Evolutionary conservation across 2,888 invertebrate genomes (phyloP).

Genomic region (Leptinotarsa haldemani): DNA sequence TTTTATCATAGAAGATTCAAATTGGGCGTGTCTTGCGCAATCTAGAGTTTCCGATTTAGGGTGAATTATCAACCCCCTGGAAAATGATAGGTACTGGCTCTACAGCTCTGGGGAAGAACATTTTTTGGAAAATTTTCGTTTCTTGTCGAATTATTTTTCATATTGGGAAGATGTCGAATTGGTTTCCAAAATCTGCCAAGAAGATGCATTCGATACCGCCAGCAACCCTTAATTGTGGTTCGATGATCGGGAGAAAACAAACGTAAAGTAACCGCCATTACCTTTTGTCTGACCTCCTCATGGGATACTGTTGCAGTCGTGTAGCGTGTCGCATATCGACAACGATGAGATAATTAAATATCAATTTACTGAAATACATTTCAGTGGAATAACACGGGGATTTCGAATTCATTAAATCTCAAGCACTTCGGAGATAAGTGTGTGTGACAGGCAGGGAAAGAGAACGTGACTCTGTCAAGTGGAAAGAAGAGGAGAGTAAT

Average conservation of each 20-base stretch:
- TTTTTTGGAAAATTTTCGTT: too few relatives aligned
- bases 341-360: slow-evolving; percentile 56
- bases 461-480: slow-evolving; percentile 43
- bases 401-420: slow-evolving; percentile 61
- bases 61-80: background rate
- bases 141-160: too few relatives aligned
- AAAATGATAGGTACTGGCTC: background rate
- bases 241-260: slow-evolving; percentile 35
- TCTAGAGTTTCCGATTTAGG: background rate
- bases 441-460: slow-evolving; percentile 56
- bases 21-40: background rate
- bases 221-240: slow-evolving; percentile 36
- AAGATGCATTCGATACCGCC: background rate
- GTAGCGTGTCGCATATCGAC: slow-evolving; percentile 56
- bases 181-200: background rate
- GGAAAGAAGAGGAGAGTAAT: slow-evolving; percentile 50
- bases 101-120: background rate
- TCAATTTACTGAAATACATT: slow-evolving; percentile 61
- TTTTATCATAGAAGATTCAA: background rate
- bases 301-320: slow-evolving; percentile 29
- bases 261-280: slow-evolving; percentile 29
- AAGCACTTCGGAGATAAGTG: slow-evolving; percentile 58
- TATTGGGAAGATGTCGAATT: too few relatives aligned
- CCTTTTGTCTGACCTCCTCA: slow-evolving; percentile 34
- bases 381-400: slow-evolving; percentile 57